Conservation (phyloP, 2,888 invertebrate species). For the Brachylomia viminalis region DNA sequence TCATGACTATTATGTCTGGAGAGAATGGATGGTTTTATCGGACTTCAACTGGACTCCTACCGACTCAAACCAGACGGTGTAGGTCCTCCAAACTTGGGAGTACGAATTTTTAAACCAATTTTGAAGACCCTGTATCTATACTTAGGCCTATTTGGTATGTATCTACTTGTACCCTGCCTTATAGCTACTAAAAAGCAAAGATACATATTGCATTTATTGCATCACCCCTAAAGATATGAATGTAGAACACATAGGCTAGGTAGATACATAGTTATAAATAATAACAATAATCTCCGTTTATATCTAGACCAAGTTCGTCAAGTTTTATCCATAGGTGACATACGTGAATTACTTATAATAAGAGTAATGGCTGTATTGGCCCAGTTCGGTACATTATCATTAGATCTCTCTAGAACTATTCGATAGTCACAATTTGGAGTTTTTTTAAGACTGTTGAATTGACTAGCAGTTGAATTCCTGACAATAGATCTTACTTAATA, state of each 20-base stretch:
- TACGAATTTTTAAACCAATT: neutral
- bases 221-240: conserved; percentile 19
- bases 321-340: conserved; percentile 56
- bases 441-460: neutral
- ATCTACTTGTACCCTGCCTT: too few species aligned
- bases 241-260: conserved; percentile 16
- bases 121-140: too few species aligned
- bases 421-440: neutral
- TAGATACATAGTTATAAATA: conserved; percentile 15
- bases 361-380: conserved; percentile 37
- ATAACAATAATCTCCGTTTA: conserved; percentile 65
- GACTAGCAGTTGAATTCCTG: neutral
- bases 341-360: conserved; percentile 64
- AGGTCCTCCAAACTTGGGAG: neutral
- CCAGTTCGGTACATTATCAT: conserved; percentile 28
- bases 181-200: neutral
- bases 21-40: neutral
- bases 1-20: neutral
- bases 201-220: conserved; percentile 11
- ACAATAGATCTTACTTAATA: neutral
- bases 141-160: neutral
- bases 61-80: neutral
- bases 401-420: conserved; percentile 37
- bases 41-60: neutral
- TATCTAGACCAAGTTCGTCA: conserved; percentile 77